phyloP scores from a whole-genome alignment of 2,888 invertebrate species.

The Eristalis tenax region DNA sequence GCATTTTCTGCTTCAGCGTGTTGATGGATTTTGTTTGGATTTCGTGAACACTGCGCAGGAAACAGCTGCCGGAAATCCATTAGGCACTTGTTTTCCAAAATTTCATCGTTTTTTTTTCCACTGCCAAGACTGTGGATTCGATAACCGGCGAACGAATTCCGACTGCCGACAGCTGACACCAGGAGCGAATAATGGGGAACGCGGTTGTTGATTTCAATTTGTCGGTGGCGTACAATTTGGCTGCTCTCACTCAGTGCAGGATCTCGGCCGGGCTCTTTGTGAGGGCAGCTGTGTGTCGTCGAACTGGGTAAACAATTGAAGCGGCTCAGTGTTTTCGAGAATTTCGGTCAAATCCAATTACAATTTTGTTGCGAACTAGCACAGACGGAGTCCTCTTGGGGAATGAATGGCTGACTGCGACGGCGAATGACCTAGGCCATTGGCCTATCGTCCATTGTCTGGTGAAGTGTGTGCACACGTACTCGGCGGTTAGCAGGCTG shows the following conservation, averaged over 20 bases:
- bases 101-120: constrained; percentile 34
- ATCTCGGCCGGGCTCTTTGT: constrained; percentile 2
- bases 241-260: constrained; percentile 5
- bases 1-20: constrained; percentile 50
- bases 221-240: constrained; percentile 33
- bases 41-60: constrained; percentile 62
- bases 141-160: neutral
- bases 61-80: constrained; percentile 72
- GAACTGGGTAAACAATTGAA: constrained; percentile 27
- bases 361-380: constrained; percentile 40
- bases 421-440: neutral
- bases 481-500: neutral
- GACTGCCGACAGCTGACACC: neutral
- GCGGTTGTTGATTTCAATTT: constrained; percentile 65
- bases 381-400: neutral
- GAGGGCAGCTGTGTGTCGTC: constrained; percentile 14
- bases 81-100: constrained; percentile 67
- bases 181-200: neutral
- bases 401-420: neutral
- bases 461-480: neutral
- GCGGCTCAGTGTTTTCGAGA: constrained; percentile 31
- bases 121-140: neutral
- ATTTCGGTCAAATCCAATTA: constrained; percentile 59
- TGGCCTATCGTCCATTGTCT: neutral
- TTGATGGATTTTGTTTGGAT: constrained; percentile 69